phyloP scores from a whole-genome alignment of 2,797 vertebrate genomes.

The Neosilurus mollespiculum region DNA sequence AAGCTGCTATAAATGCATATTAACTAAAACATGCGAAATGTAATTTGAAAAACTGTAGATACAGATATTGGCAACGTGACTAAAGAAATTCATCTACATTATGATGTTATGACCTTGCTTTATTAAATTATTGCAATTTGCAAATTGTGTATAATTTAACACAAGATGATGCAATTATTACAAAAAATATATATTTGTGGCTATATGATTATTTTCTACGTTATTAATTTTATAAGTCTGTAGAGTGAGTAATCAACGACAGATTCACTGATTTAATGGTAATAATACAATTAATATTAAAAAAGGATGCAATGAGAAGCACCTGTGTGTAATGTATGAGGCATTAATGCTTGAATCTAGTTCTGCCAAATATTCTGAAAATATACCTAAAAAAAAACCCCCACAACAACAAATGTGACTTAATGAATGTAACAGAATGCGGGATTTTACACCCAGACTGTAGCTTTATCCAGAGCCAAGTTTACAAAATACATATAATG shows the following conservation, averaged over 20 bases:
- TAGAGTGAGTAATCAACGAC: neutral
- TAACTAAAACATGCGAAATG: too few species aligned
- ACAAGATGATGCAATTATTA: too few species aligned
- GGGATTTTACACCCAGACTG: neutral
- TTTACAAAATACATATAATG: neutral
- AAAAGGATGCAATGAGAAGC: conserved; percentile 18
- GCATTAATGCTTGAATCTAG: conserved; percentile 1
- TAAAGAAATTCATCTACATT: neutral
- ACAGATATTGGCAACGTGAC: neutral
- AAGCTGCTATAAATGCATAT: neutral
- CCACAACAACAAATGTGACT: neutral
- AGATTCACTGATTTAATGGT: neutral
- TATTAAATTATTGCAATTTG: neutral
- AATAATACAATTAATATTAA: conserved; percentile 35
- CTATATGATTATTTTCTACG: neutral
- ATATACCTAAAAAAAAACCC: too few species aligned
- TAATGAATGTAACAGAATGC: neutral
- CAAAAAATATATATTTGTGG: neutral
- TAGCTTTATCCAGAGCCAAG: neutral
- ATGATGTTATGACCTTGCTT: neutral
- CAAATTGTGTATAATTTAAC: neutral
- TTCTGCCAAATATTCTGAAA: too few species aligned
- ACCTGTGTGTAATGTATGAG: neutral
- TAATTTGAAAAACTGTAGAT: neutral
- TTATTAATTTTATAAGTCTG: neutral